Evolutionary conservation across 2,113 vertebrate genomes (phyloP).

Genomic region (Bubo scandiacus): DNA sequence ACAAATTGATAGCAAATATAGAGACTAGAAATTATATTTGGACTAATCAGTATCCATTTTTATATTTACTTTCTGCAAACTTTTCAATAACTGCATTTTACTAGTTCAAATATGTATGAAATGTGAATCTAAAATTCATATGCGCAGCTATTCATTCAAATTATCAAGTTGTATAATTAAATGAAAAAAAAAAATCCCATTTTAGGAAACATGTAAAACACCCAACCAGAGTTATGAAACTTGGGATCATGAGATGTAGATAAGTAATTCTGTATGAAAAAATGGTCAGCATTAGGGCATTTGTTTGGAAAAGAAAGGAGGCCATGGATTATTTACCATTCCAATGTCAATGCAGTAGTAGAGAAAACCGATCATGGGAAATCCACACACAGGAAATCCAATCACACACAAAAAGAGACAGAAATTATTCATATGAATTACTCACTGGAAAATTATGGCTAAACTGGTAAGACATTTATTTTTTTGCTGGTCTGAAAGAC

Average conservation of each 20-base stretch:
- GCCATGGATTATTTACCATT: neutral
- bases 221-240: neutral
- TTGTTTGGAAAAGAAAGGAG: neutral
- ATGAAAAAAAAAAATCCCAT: neutral
- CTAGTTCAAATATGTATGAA: neutral
- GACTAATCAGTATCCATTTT: slow-evolving; percentile 32
- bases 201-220: neutral
- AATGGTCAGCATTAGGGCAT: neutral
- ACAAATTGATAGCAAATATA: slow-evolving; percentile 49
- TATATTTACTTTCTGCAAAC: slow-evolving; percentile 1
- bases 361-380: neutral
- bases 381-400: neutral
- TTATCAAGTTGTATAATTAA: neutral
- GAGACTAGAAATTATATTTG: slow-evolving; percentile 17
- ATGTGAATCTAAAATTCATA: neutral
- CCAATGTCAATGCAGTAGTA: neutral
- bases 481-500: neutral
- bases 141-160: neutral
- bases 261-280: neutral
- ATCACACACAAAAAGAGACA: neutral
- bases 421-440: neutral
- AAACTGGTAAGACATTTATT: neutral
- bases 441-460: neutral
- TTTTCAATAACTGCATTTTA: slow-evolving; percentile 7
- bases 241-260: rapidly evolving